A percentile compares a stretch with the other conserved stretches of the same genome.
phyloP scores from a whole-genome alignment of 2,888 invertebrate genomes.

The Hoplodrina ambigua region DNA sequence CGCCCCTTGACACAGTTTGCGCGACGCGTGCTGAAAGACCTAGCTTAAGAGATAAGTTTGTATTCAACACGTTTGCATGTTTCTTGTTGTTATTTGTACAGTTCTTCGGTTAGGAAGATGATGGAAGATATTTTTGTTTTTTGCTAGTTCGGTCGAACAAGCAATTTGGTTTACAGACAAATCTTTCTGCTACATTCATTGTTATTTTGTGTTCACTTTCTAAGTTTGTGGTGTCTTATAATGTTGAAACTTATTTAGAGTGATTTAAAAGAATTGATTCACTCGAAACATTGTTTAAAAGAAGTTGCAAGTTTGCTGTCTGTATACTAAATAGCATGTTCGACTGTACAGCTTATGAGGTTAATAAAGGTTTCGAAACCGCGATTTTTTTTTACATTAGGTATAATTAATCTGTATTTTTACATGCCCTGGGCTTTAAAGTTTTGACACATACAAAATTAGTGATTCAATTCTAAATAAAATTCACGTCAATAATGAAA shows the following conservation, averaged over 20 bases:
- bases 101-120: neutral
- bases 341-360: neutral
- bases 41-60: constrained; percentile 27
- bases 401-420: neutral
- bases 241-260: too few species aligned
- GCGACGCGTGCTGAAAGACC: constrained; percentile 36
- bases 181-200: too few species aligned
- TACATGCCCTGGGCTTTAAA: too few species aligned
- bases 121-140: neutral
- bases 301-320: too few species aligned
- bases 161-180: too few species aligned
- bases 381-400: too few species aligned
- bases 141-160: too few species aligned
- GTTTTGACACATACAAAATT: neutral
- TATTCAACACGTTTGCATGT: constrained; percentile 19
- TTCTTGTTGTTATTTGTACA: constrained; percentile 1
- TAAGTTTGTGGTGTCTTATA: too few species aligned
- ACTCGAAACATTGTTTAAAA: too few species aligned
- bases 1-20: constrained; percentile 51
- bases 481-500: neutral
- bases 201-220: too few species aligned
- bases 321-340: too few species aligned
- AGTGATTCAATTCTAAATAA: neutral
- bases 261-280: too few species aligned
- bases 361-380: neutral